Base-by-base conservation (phyloP, 2,113 vertebrate genomes). In the Ctenodactylus gundi region DNA sequence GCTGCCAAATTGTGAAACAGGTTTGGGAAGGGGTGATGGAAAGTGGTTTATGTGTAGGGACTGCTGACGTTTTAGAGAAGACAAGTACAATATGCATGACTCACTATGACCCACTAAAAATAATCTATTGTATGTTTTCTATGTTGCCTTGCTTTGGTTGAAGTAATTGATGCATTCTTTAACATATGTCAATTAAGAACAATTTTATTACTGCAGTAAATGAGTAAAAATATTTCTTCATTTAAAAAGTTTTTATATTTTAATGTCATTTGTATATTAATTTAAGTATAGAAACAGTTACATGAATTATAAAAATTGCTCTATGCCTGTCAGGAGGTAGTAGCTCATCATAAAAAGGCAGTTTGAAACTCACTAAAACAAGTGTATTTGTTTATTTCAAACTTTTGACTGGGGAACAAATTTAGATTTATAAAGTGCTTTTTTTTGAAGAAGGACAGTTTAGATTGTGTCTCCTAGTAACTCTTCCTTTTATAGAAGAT, bases 21-120 rank as follows among this genome's bases (percentile, higher is more conserved):
- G 75, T 49, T 90, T 67, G 58, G 57, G 84, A 20, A 15, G 51
- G n/a, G 83, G 65, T 80, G 88, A 88, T 25, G n/a, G 39, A 31
- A 70, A n/a, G 39, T 86, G 76, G 44, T 68, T 75, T 60, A 82
- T 82, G 82, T 93, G 18, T 82, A 62, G 70, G 44, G 77, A 44
- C 15, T 29, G 29, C 27, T 55, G 60, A 57, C 93, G 68, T 88
- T 88, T 91, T 93, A 64, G 36, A 81, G 39, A 67, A 73, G 82
- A 83, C 65, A 91, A 88, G 68, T 77, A 44, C 49, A 90, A 85
- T 58, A 88, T 23, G 18, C 29, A n/a, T n/a, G n/a, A n/a, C n/a
- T n/a, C n/a, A n/a, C n/a, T n/a, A 81, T 64, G 84, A 91, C 36
- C 81, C 91, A 84, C 58, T 75, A 91, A 53, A 91, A 70, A 51